Evolutionary conservation across 2,797 vertebrate genomes (phyloP).

Genomic region (Halcyon chelicuti): DNA sequence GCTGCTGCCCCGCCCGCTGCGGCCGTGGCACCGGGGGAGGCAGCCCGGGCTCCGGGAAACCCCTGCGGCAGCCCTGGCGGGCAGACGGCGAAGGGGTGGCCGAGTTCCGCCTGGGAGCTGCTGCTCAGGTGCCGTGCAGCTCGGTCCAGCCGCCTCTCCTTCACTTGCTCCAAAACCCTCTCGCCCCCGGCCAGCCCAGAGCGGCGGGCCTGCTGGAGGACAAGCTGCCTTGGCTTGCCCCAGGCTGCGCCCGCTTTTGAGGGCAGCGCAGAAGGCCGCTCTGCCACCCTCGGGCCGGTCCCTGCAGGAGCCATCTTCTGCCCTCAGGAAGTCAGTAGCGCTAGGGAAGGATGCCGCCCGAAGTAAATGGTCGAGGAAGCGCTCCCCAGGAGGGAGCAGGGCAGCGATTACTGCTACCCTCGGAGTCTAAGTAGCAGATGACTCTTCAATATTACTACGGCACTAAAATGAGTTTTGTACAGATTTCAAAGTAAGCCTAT

Average conservation of each 20-base stretch:
- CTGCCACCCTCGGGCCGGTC: fast-evolving
- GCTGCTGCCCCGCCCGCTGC: neutral
- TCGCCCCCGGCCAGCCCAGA: too few relatives aligned
- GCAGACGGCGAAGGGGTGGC: too few relatives aligned
- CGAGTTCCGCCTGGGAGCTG: too few relatives aligned
- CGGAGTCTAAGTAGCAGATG: neutral
- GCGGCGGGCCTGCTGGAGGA: too few relatives aligned
- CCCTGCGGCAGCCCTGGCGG: neutral
- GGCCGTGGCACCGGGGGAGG: neutral
- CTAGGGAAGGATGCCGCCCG: neutral
- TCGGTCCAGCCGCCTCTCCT: too few relatives aligned
- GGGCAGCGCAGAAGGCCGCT: fast-evolving
- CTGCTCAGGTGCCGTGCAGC: neutral
- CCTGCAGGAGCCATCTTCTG: neutral
- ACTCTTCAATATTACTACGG: neutral
- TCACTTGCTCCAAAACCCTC: too few relatives aligned
- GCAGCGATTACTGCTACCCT: neutral
- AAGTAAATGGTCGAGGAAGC: neutral
- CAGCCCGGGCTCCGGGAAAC: neutral
- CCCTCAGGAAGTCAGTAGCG: neutral
- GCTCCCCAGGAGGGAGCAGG: neutral
- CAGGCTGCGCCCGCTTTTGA: fast-evolving
- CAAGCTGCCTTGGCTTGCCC: fast-evolving
- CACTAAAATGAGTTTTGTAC: neutral
- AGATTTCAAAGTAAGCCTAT: neutral